These are phyloP conservation scores for Poeciliopsis gracilis DNA, from an alignment of 2,797 vertebrate species.

Conservation along the genomic window DNA sequence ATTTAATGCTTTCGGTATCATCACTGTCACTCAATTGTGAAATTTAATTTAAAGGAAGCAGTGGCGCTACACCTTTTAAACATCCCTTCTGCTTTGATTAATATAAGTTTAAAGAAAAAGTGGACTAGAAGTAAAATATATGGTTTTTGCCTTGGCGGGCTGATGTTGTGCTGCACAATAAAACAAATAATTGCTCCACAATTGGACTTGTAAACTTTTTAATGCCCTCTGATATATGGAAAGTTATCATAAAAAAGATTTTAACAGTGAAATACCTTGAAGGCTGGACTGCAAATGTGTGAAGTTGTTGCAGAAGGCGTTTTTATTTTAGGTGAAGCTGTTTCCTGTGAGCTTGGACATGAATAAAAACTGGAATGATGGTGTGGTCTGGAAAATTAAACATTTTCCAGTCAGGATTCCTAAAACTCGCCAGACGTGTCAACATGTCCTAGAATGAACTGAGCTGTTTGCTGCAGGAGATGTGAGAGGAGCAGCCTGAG, in stretches of 20 bases:
- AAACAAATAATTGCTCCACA: conserved; percentile 5
- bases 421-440: not conserved
- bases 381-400: not conserved
- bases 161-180: not conserved
- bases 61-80: not conserved
- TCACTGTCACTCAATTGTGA: not conserved
- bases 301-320: not conserved
- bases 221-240: conserved; percentile 10
- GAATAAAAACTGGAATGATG: not conserved
- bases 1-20: not conserved
- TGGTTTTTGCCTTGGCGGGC: not conserved
- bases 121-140: not conserved
- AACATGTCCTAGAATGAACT: not conserved
- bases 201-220: not conserved
- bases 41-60: not conserved
- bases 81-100: not conserved
- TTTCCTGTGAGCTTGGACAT: not conserved
- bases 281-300: not conserved
- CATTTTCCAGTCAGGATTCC: not conserved
- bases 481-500: not conserved
- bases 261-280: not conserved
- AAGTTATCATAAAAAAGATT: not conserved
- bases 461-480: conserved; percentile 9
- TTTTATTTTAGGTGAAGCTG: not conserved
- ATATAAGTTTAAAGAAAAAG: not conserved